These are phyloP conservation scores for Lycaon pictus DNA, from an alignment of 2,113 vertebrate species.

Conservation along the genomic window DNA sequence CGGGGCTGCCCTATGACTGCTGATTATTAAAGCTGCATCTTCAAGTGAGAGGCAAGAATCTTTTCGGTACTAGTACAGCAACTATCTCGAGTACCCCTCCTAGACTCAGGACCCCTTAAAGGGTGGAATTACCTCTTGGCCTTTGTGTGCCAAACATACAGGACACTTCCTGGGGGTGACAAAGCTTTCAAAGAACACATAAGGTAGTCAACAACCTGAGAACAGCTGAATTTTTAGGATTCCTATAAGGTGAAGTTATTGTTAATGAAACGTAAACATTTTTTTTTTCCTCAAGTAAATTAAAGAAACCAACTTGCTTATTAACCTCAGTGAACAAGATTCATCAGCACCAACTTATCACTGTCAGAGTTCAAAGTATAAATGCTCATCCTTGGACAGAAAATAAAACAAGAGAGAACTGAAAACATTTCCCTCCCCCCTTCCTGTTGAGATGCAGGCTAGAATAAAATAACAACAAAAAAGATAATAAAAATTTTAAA, in stretches of 20 bases:
- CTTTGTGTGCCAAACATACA: not conserved
- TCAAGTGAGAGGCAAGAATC: not conserved
- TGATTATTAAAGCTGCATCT: not conserved
- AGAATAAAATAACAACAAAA: not conserved
- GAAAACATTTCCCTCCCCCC: not conserved
- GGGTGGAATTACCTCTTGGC: not conserved
- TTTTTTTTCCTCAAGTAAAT: not conserved
- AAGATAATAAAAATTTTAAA: not conserved
- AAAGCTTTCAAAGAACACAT: not conserved
- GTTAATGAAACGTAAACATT: not conserved
- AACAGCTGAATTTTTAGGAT: not conserved
- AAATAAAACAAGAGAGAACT: not conserved
- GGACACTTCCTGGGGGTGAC: not conserved
- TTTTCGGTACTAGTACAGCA: not conserved
- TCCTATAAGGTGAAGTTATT: not conserved
- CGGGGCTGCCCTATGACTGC: not conserved
- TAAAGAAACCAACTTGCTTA: conserved; percentile 5
- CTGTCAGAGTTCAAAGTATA: not conserved
- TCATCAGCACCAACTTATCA: not conserved
- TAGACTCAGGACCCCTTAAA: too few species aligned
- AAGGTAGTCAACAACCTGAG: not conserved
- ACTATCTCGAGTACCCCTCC: not conserved
- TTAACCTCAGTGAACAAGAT: not conserved
- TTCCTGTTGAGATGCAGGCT: not conserved
- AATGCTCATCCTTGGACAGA: not conserved